Percentiles rank a stretch among this genome's conserved stretches.
phyloP scores from a whole-genome alignment of 2,888 invertebrate species.

The Tridacna gigas region DNA sequence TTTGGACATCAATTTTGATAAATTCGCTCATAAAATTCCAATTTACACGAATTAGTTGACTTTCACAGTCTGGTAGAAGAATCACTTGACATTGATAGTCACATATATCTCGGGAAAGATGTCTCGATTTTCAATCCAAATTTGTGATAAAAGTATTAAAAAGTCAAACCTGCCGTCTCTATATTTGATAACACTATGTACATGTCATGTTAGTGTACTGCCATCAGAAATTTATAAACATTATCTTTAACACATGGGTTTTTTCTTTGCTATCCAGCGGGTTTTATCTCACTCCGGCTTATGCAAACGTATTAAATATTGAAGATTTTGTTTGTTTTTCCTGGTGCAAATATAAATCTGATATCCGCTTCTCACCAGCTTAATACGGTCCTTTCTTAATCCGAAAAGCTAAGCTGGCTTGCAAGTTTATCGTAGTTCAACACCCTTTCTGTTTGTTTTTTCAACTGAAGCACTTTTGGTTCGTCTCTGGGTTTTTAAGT shows the following conservation, averaged over 20 bases:
- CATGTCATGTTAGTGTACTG: not conserved
- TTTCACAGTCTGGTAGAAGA: not conserved
- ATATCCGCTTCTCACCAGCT: constrained; percentile 9
- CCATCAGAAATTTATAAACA: not conserved
- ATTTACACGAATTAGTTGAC: constrained; percentile 23
- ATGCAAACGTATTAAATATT: constrained; percentile 59
- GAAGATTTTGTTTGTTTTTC: constrained; percentile 61
- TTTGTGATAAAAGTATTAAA: constrained; percentile 14
- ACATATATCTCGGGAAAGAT: not conserved
- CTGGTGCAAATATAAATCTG: constrained; percentile 45
- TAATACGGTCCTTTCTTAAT: constrained; percentile 34
- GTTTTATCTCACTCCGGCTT: constrained; percentile 36
- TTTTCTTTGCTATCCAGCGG: not conserved
- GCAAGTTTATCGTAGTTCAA: constrained; percentile 11
- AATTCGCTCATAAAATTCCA: constrained; percentile 25
- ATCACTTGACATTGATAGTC: not conserved
- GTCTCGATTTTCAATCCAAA: constrained; percentile 2
- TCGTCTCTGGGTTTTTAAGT: not conserved
- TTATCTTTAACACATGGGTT: constrained; percentile 21
- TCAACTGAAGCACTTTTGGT: not conserved
- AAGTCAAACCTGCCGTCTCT: not conserved
- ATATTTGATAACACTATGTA: not conserved
- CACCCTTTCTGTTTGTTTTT: not conserved
- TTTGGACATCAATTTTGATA: constrained; percentile 52
- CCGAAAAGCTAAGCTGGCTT: constrained; percentile 61